These are phyloP conservation scores for Irena cyanogastra DNA, from an alignment of 2,113 vertebrate genomes.

Conservation along the genomic window DNA sequence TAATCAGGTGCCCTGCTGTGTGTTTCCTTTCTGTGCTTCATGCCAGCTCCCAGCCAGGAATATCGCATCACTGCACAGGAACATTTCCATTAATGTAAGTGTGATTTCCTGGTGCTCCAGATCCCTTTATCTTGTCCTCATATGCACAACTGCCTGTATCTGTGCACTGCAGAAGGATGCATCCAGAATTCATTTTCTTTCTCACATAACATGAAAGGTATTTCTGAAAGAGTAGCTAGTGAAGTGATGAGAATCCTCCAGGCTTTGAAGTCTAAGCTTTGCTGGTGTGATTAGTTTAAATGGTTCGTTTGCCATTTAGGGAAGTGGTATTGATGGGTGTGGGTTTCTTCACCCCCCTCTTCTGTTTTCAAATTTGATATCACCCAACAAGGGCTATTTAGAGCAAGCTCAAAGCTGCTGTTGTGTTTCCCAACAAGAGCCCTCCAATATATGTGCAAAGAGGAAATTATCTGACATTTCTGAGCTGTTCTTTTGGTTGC, in stretches of 20 bases:
- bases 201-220: background rate
- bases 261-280: conserved; percentile 1
- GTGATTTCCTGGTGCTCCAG: background rate
- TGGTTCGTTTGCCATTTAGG: background rate
- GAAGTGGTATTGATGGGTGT: background rate
- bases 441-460: background rate
- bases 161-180: background rate
- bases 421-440: background rate
- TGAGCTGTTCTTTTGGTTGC: background rate
- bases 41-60: background rate
- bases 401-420: background rate
- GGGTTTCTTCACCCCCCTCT: background rate
- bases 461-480: conserved; percentile 20
- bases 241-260: conserved; percentile 11
- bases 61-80: background rate
- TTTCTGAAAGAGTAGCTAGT: conserved; percentile 12
- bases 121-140: background rate
- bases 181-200: conserved; percentile 15
- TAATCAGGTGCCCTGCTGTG: background rate
- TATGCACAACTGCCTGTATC: background rate
- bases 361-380: background rate
- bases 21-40: background rate
- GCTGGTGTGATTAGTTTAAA: background rate
- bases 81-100: background rate
- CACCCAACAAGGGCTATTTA: background rate